A percentile compares a stretch with the other conserved stretches of the same genome.
Conservation (phyloP, 2,888 invertebrate species). For the Phragmatobia fuliginosa region DNA sequence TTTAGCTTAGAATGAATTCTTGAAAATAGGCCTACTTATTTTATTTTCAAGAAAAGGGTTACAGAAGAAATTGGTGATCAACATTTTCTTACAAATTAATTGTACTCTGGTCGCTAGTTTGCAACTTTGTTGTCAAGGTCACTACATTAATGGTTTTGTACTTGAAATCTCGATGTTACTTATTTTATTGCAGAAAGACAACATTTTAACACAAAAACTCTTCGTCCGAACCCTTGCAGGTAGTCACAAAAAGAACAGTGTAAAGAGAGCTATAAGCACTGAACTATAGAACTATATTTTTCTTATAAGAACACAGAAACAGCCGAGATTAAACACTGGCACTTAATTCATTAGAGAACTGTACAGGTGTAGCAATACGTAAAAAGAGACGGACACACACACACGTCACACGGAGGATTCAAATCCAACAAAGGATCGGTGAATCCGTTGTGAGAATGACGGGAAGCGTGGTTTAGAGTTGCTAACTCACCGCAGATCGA, state of each 20-base stretch:
- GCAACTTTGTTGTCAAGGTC: slow-evolving; percentile 79
- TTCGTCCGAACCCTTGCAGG: slow-evolving; percentile 25
- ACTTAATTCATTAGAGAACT: slow-evolving; percentile 64
- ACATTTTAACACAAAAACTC: slow-evolving; percentile 40
- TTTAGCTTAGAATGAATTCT: slow-evolving; percentile 17
- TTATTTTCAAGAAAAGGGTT: slow-evolving; percentile 46
- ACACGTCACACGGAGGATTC: slow-evolving; percentile 79
- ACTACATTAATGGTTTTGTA: slow-evolving; percentile 74
- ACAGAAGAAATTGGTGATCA: slow-evolving; percentile 73
- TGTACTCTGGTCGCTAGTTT: slow-evolving; percentile 72
- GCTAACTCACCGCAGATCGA: slow-evolving; percentile 85
- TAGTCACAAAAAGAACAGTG: slow-evolving; percentile 11
- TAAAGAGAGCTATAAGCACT: slow-evolving; percentile 11
- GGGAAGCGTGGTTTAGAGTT: slow-evolving; percentile 73
- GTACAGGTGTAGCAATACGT: slow-evolving; percentile 64
- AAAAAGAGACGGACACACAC: slow-evolving; percentile 80
- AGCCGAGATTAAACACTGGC: slow-evolving; percentile 58
- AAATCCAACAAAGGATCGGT: slow-evolving; percentile 81
- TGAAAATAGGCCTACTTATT: slow-evolving; percentile 13
- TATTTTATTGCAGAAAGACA: slow-evolving; percentile 46
- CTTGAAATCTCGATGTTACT: slow-evolving; percentile 69
- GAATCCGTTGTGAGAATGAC: slow-evolving; percentile 63
- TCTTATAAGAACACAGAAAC: slow-evolving; percentile 35
- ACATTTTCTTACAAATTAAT: slow-evolving; percentile 73
- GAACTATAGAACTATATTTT: slow-evolving; percentile 17